phyloP scores from a whole-genome alignment of 2,888 invertebrate genomes.

The Orthosia gothica region DNA sequence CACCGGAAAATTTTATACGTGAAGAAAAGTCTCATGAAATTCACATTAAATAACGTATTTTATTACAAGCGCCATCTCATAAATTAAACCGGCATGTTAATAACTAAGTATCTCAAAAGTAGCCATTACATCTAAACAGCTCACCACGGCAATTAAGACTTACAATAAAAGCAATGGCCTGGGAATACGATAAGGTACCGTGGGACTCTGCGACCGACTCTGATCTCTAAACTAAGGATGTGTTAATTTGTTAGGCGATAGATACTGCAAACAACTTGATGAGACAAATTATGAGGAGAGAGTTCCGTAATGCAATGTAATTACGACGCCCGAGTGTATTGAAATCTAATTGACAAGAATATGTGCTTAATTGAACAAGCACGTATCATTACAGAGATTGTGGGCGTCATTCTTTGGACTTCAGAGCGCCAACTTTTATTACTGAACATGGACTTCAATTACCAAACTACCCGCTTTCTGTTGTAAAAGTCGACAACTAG shows the following conservation, averaged over 20 bases:
- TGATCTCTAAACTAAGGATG: constrained; percentile 68
- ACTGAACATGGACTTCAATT: constrained; percentile 7
- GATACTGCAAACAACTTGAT: constrained; percentile 52
- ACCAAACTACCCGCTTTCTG: constrained; percentile 11
- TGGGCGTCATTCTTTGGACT: constrained; percentile 3
- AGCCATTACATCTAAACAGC: constrained; percentile 56
- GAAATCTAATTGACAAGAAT: constrained; percentile 34
- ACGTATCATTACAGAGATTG: constrained; percentile 4
- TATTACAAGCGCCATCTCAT: constrained; percentile 20
- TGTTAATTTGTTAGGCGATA: constrained; percentile 61
- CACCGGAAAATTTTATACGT: background rate
- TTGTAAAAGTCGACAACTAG: background rate
- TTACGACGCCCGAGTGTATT: constrained; percentile 35
- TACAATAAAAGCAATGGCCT: constrained; percentile 65
- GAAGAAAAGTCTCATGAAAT: constrained; percentile 11
- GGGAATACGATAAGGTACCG: constrained; percentile 72
- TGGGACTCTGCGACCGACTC: constrained; percentile 64
- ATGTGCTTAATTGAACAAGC: constrained; percentile 30
- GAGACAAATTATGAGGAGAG: constrained; percentile 50
- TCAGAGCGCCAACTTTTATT: constrained; percentile 2
- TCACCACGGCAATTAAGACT: constrained; percentile 64
- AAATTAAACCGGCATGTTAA: constrained; percentile 54
- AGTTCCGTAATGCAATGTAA: constrained; percentile 37
- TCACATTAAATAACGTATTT: constrained; percentile 12
- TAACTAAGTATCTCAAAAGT: constrained; percentile 36